Evolutionary conservation across 2,797 vertebrate genomes (phyloP).

Genomic region (Phrynocephalus vlangalii): DNA sequence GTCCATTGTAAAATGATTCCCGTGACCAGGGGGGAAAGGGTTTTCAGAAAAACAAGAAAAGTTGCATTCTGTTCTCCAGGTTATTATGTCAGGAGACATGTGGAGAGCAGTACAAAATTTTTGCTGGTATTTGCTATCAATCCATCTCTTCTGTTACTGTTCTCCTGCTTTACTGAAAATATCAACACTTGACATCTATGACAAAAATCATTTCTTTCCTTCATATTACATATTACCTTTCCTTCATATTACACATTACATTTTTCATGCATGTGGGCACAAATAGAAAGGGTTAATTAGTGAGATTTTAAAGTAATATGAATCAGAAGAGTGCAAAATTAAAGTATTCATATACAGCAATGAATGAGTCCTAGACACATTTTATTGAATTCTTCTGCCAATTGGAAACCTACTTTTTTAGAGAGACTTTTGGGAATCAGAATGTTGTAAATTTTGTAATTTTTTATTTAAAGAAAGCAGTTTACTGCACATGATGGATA

Average conservation of each 20-base stretch:
- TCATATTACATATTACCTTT: conserved; percentile 21
- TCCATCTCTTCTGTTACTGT: background rate
- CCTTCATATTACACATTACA: conserved; percentile 18
- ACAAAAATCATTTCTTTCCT: background rate
- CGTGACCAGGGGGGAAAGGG: conserved; percentile 41
- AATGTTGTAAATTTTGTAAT: no score
- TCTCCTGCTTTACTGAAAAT: background rate
- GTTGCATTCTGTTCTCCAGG: conserved; percentile 44
- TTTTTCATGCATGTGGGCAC: conserved; percentile 12
- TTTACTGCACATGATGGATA: no score
- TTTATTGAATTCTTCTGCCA: conserved; percentile 42
- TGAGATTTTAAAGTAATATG: conserved; percentile 62
- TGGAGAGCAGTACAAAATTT: conserved; percentile 39
- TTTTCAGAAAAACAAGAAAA: conserved; percentile 39
- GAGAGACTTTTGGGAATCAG: no score
- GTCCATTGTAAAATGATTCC: conserved; percentile 47
- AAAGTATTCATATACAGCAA: conserved; percentile 62
- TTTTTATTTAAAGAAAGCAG: no score
- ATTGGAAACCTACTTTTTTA: no score
- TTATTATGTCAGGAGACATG: conserved; percentile 8
- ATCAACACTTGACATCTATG: background rate
- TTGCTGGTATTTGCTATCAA: background rate
- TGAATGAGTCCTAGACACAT: conserved; percentile 59
- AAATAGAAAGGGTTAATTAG: conserved; percentile 48
- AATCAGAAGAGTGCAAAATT: conserved; percentile 46